Evolutionary conservation across 2,113 vertebrate genomes (phyloP).

Genomic region (Periophthalmodon schlosseri): DNA sequence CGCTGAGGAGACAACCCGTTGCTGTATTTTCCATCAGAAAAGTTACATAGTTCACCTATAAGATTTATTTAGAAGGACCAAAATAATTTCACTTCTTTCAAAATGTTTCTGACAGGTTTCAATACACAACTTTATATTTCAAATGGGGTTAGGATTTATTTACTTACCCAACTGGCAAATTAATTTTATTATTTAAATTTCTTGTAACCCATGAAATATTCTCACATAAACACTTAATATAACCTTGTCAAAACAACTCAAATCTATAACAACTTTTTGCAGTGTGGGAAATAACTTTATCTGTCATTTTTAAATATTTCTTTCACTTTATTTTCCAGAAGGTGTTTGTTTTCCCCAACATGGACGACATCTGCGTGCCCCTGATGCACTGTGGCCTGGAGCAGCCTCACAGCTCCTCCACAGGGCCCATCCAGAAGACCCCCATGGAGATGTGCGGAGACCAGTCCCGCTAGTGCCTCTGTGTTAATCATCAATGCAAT

Average conservation of each 20-base stretch:
- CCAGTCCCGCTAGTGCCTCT: constrained; percentile 59
- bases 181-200: background rate
- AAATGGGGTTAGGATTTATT: too few relatives aligned
- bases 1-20: too few relatives aligned
- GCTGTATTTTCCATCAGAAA: too few relatives aligned
- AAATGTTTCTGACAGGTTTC: too few relatives aligned
- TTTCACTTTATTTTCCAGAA: constrained; percentile 74
- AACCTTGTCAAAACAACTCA: background rate
- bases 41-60: too few relatives aligned
- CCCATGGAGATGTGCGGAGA: constrained; percentile 25
- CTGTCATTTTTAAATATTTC: background rate
- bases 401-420: constrained; percentile 37
- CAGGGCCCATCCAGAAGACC: constrained; percentile 60
- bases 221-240: background rate
- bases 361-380: constrained; percentile 88
- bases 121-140: too few relatives aligned
- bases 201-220: background rate
- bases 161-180: too few relatives aligned
- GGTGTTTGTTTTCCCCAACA: constrained; percentile 90
- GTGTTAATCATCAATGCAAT: background rate
- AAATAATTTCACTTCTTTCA: too few relatives aligned
- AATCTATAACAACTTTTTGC: background rate
- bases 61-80: too few relatives aligned
- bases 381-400: constrained; percentile 82
- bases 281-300: background rate